phyloP scores from a whole-genome alignment of 2,797 vertebrate species.

The Gambelia wislizenii region DNA sequence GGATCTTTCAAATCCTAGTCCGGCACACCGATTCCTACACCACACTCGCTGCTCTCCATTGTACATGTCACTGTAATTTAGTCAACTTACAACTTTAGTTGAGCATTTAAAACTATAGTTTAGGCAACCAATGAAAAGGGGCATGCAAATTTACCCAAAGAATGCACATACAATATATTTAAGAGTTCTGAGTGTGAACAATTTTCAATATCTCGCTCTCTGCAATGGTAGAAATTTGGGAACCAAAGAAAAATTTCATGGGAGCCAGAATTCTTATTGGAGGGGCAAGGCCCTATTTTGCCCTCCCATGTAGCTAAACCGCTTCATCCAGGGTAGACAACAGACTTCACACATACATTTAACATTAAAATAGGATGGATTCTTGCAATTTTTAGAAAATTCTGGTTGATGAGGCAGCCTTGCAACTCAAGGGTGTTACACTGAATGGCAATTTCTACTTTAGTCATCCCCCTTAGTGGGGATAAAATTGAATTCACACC shows the following conservation, averaged over 20 bases:
- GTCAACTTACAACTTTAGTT: no score
- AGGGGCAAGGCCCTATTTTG: background rate
- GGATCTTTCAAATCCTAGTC: background rate
- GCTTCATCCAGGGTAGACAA: background rate
- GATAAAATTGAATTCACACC: slow-evolving; percentile 21
- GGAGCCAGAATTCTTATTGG: background rate
- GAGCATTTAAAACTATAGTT: no score
- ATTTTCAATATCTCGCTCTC: no score
- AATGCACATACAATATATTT: no score
- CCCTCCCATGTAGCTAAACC: no score
- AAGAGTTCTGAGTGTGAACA: no score
- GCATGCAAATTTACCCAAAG: no score
- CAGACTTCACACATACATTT: background rate
- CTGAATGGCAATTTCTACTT: background rate
- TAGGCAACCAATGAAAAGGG: no score
- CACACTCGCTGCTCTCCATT: background rate
- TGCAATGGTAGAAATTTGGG: no score
- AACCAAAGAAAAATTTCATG: no score
- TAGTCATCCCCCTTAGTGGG: background rate
- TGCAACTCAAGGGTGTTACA: background rate
- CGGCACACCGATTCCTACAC: background rate
- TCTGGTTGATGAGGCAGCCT: background rate
- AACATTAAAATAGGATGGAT: background rate
- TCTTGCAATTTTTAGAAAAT: no score
- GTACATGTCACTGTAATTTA: background rate